Conservation (phyloP, 1,140 invertebrate genomes). For the Drosophila pachea region DNA sequence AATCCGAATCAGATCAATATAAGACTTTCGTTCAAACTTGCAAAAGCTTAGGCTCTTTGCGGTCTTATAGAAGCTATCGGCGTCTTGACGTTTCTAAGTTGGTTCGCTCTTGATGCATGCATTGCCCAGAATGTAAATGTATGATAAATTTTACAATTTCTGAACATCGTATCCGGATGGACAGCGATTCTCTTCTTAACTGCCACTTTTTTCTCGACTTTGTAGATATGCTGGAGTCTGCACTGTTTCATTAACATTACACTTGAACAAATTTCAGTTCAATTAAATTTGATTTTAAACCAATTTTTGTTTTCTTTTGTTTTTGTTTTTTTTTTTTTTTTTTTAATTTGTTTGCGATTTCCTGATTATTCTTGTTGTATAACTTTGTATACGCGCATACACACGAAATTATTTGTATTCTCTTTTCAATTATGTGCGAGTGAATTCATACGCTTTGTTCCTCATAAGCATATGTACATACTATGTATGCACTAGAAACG, state of each 20-base stretch:
- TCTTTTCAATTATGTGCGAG: not conserved
- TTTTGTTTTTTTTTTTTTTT: constrained; percentile 12
- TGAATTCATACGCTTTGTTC: not conserved
- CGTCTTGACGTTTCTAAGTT: constrained; percentile 21
- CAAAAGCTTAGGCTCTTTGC: constrained; percentile 21
- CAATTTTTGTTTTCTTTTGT: not conserved
- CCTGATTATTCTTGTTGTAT: constrained; percentile 29
- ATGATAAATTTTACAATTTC: constrained; percentile 79
- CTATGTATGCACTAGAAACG: constrained; percentile 4
- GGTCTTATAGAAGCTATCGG: constrained; percentile 34
- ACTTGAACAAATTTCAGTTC: constrained; percentile 27
- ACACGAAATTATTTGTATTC: constrained; percentile 10
- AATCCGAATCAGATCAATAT: constrained; percentile 12
- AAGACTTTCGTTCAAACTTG: not conserved
- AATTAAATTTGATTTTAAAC: constrained; percentile 11
- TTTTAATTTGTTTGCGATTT: constrained; percentile 7
- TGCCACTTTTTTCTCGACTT: constrained; percentile 53
- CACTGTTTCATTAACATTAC: constrained; percentile 63
- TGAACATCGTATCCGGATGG: constrained; percentile 90
- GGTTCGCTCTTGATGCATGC: constrained; percentile 30
- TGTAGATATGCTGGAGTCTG: constrained; percentile 36
- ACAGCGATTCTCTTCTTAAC: constrained; percentile 89
- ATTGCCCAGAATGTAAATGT: constrained; percentile 41
- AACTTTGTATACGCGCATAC: constrained; percentile 27
- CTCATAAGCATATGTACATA: constrained; percentile 2